A percentile compares a stretch with the other conserved stretches of the same genome.
These are phyloP conservation scores for Epinotia brunnichana DNA, from an alignment of 2,888 invertebrate species.

Conservation along the genomic window DNA sequence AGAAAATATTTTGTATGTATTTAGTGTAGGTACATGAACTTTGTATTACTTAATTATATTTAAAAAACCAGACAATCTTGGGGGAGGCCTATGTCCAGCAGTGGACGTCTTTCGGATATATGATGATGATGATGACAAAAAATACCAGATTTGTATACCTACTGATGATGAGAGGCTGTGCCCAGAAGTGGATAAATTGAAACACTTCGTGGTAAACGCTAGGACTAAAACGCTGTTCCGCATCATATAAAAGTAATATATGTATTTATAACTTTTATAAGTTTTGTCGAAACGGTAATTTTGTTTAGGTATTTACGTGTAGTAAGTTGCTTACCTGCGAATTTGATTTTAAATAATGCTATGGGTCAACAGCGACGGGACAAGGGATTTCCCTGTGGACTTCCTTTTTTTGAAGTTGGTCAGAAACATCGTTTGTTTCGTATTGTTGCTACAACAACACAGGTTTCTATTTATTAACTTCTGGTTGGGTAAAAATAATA, in stretches of 20 bases:
- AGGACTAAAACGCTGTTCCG: not conserved
- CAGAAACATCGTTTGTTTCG: conserved; percentile 24
- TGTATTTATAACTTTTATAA: not conserved
- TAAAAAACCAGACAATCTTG: too few species aligned
- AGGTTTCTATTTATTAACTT: not conserved
- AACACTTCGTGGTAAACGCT: not conserved
- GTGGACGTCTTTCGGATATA: too few species aligned
- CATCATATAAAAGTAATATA: not conserved
- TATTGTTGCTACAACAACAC: not conserved
- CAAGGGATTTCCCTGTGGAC: conserved; percentile 17
- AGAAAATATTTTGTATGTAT: too few species aligned
- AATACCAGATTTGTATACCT: too few species aligned
- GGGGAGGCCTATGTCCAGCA: too few species aligned
- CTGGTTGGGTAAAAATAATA: conserved; percentile 53
- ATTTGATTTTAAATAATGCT: conserved; percentile 33
- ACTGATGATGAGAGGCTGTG: too few species aligned
- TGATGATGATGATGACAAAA: too few species aligned
- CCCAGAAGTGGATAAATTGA: too few species aligned
- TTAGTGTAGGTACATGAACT: too few species aligned
- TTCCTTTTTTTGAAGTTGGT: conserved; percentile 28
- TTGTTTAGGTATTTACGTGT: conserved; percentile 2
- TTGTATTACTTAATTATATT: too few species aligned
- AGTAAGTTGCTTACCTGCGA: conserved; percentile 11
- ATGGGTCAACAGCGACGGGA: not conserved
- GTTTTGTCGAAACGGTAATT: not conserved